Conservation (phyloP, 2,888 invertebrate species). For the Thereva nobilitata region DNA sequence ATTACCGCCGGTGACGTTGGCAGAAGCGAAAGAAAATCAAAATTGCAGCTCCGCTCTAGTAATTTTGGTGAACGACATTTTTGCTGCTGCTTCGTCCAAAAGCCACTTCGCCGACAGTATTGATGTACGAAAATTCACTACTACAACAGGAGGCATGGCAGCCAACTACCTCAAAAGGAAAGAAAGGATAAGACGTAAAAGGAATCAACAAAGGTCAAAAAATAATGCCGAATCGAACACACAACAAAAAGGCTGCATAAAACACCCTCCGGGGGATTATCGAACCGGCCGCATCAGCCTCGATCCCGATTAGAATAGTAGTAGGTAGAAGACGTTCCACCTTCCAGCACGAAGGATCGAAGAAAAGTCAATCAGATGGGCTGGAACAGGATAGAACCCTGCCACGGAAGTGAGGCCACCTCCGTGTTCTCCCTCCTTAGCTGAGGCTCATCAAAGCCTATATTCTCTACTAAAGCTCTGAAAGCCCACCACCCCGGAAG, state of each 20-base stretch:
- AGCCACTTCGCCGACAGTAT: too few relatives aligned
- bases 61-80: too few relatives aligned
- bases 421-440: too few relatives aligned
- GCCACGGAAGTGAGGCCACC: background rate
- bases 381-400: background rate
- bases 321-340: background rate
- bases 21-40: too few relatives aligned
- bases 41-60: too few relatives aligned
- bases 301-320: slow-evolving; percentile 19
- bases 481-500: slow-evolving; percentile 27
- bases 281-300: slow-evolving; percentile 20
- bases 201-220: slow-evolving; percentile 1
- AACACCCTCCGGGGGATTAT: slow-evolving; percentile 17
- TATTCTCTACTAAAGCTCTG: slow-evolving; percentile 8
- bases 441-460: slow-evolving; percentile 3
- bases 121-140: too few relatives aligned
- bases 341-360: background rate
- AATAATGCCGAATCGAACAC: background rate
- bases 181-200: background rate
- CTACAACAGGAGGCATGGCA: too few relatives aligned
- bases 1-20: too few relatives aligned
- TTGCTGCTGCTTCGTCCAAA: too few relatives aligned
- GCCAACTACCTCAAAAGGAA: too few relatives aligned
- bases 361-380: background rate
- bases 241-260: slow-evolving; percentile 16